Evolutionary conservation across 2,888 invertebrate genomes (phyloP).

Genomic region (Saturnia japonica): DNA sequence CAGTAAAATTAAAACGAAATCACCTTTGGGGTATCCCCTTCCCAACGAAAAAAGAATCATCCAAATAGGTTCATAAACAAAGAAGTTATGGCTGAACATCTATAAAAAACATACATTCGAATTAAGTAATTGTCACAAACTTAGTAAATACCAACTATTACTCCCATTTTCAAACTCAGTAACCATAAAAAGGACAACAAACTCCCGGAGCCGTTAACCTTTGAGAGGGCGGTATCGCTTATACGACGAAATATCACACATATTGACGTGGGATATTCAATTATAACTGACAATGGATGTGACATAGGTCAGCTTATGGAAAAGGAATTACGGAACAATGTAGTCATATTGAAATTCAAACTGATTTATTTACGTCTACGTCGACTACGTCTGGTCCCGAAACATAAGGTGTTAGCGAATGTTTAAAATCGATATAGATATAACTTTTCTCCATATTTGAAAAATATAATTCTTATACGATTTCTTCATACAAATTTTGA

Average conservation of each 20-base stretch:
- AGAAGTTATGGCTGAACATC: too few species aligned
- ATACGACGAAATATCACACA: background rate
- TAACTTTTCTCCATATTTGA: too few species aligned
- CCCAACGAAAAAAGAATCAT: too few species aligned
- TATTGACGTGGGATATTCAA: constrained; percentile 12
- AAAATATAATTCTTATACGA: too few species aligned
- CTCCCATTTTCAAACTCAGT: background rate
- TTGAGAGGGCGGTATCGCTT: background rate
- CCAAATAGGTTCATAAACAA: too few species aligned
- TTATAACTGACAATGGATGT: constrained; percentile 8
- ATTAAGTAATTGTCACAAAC: too few species aligned
- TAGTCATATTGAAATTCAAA: background rate
- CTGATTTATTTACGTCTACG: background rate
- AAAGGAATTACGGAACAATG: background rate
- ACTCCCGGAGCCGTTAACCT: background rate
- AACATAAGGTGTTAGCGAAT: background rate
- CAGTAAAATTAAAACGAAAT: too few species aligned
- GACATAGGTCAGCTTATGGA: constrained; percentile 1
- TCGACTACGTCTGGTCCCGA: background rate
- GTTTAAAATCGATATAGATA: too few species aligned
- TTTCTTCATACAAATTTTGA: too few species aligned
- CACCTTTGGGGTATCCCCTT: too few species aligned
- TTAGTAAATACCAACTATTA: background rate
- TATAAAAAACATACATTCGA: too few species aligned
- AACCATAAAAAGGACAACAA: background rate